Conservation (phyloP, 2,888 invertebrate genomes). For the Philonicus albiceps region DNA sequence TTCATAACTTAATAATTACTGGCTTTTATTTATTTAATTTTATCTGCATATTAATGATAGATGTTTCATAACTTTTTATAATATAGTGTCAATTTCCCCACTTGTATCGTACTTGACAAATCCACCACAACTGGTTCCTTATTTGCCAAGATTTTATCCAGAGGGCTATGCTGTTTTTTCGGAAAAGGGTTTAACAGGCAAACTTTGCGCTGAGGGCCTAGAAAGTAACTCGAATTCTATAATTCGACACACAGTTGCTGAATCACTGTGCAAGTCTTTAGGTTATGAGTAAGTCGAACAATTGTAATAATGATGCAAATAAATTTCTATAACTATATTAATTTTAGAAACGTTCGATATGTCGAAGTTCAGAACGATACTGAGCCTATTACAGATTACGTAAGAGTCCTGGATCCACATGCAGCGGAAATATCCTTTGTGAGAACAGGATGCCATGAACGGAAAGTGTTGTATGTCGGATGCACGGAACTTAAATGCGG, state of each 20-base stretch:
- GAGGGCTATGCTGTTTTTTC: conserved; percentile 87
- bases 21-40: not conserved
- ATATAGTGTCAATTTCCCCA: conserved; percentile 82
- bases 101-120: conserved; percentile 71
- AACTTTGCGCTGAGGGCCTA: conserved; percentile 81
- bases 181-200: conserved; percentile 81
- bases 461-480: conserved; percentile 79
- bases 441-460: conserved; percentile 76
- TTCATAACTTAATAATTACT: no score
- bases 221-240: conserved; percentile 67
- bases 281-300: conserved; percentile 73
- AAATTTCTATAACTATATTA: not conserved
- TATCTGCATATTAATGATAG: not conserved
- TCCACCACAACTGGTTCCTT: conserved; percentile 73
- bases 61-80: conserved; percentile 50
- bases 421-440: conserved; percentile 84
- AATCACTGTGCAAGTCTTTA: conserved; percentile 79
- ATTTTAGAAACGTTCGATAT: conserved; percentile 70
- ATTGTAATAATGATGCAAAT: not conserved
- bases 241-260: conserved; percentile 72
- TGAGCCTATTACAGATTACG: conserved; percentile 72
- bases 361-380: conserved; percentile 73
- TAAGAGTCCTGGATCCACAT: conserved; percentile 82
- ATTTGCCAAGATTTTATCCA: conserved; percentile 73
- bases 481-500: conserved; percentile 82